phyloP scores from a whole-genome alignment of 2,113 vertebrate species.

The Nyctereutes procyonoides region DNA sequence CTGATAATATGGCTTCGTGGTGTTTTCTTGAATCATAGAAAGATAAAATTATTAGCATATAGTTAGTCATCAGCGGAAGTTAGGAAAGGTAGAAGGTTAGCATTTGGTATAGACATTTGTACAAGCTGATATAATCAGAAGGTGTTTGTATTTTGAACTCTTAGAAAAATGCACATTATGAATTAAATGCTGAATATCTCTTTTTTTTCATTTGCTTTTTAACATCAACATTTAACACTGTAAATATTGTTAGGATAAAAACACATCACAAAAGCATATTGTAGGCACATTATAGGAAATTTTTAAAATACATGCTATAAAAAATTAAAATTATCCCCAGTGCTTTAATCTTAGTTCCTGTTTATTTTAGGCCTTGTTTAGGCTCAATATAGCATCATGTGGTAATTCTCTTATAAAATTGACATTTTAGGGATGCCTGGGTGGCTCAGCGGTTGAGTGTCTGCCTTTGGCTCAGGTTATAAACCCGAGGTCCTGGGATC shows the following conservation, averaged over 20 bases:
- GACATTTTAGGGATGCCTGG: background rate
- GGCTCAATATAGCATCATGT: background rate
- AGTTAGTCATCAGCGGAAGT: background rate
- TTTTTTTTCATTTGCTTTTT: background rate
- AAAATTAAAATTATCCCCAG: background rate
- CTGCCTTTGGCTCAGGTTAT: no score
- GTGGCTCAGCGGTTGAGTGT: no score
- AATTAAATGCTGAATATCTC: background rate
- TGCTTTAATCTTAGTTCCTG: background rate
- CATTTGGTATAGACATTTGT: background rate
- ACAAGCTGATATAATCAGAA: background rate
- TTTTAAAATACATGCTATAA: background rate
- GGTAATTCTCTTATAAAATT: slow-evolving; percentile 41
- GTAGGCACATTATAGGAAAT: background rate
- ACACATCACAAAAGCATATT: background rate
- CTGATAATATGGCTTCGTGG: background rate
- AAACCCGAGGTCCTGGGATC: no score
- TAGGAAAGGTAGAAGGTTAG: background rate
- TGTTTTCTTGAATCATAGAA: background rate
- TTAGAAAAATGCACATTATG: background rate
- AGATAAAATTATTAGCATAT: background rate
- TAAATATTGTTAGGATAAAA: slow-evolving; percentile 15
- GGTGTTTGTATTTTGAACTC: background rate
- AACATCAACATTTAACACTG: background rate
- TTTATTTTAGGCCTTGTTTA: background rate